Percentiles rank a stretch among this genome's conserved stretches.
Evolutionary conservation across 2,888 invertebrate species (phyloP).

Genomic region (Sinodicranocentrus sp.): DNA sequence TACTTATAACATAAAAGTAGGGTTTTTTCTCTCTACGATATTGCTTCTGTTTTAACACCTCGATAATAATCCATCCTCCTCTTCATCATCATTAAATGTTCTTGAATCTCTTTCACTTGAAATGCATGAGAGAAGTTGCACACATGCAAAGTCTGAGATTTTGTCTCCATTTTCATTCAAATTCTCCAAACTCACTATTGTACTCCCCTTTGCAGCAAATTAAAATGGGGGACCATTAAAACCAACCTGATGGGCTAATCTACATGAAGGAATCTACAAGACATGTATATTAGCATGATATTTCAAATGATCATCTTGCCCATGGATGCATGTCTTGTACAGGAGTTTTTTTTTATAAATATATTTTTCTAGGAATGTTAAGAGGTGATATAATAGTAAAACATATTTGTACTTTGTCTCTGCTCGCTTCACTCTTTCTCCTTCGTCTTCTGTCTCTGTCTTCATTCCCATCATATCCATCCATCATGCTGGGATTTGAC

Average conservation of each 20-base stretch:
- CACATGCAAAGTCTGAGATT: neutral
- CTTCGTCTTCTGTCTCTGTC: neutral
- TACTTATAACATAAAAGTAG: neutral
- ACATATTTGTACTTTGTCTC: slow-evolving; percentile 12
- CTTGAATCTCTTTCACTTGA: no score
- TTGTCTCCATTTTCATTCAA: slow-evolving; percentile 6
- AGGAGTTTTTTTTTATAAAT: neutral
- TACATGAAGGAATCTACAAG: neutral
- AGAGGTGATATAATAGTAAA: neutral
- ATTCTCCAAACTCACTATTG: neutral
- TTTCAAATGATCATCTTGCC: neutral
- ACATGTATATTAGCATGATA: neutral
- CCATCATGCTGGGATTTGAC: slow-evolving; percentile 11
- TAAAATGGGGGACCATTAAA: slow-evolving; percentile 2
- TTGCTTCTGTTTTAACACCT: slow-evolving; percentile 51
- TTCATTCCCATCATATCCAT: slow-evolving; percentile 11
- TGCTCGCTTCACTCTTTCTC: neutral
- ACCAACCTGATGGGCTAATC: neutral
- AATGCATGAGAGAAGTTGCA: no score
- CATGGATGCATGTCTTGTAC: slow-evolving; percentile 14
- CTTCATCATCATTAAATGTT: slow-evolving; percentile 11
- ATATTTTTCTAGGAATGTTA: slow-evolving; percentile 6
- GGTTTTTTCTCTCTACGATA: neutral
- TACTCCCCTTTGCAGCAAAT: neutral
- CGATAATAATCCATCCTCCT: slow-evolving; percentile 8